Base-by-base conservation (phyloP, 2,113 vertebrate species). In the Stegastes partitus region DNA sequence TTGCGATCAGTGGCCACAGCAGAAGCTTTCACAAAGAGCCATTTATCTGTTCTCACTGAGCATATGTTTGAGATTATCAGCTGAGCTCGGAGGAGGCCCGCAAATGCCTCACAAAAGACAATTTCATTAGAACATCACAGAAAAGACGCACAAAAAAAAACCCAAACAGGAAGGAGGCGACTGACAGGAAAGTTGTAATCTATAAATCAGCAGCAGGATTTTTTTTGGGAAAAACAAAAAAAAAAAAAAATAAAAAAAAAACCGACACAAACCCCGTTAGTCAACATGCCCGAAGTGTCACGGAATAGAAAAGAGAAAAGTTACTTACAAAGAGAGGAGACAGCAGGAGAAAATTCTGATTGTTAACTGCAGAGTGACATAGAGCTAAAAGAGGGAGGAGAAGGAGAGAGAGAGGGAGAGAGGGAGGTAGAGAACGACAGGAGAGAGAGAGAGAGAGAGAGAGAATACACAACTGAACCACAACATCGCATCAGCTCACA, bases 291-390 rank as follows among this genome's bases (percentile, higher is more conserved):
- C 10, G 1, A 39, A 61, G 63, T 63, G 47, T 42, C 39, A 72
- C 22, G 68, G 37, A 18, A 79, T 28, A 44, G 19, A 76, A 88
- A 95, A 91, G 94, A 94, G 91, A 96, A 34, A 95, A 96, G 96
- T 94, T 98, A 99, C 97, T 99, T 97, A 98, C 97, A 97, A 95
- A 96, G 94, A 96, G 94, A 95, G 66, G 94, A 95, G 96, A 96
- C 87, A 97, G 95, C 96, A 94, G 96, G 94, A 96, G 93, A 91
- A 96, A 93, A 96, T 93, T 94, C 92, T 94, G 96, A 96, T 96
- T 97, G 96, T 96, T 96, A 96, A 95, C 95, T 94, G 96, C 94
- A 95, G 95, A 97, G 95, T 95, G 95, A 96, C 94, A 96, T 93
- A 93, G 94, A 95, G 95, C 95, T 97, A 94, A 96, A 94, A 94